Percentiles rank a stretch among this genome's conserved stretches.
These are phyloP conservation scores for Bungarus multicinctus DNA, from an alignment of 2,113 vertebrate genomes.

Conservation along the genomic window DNA sequence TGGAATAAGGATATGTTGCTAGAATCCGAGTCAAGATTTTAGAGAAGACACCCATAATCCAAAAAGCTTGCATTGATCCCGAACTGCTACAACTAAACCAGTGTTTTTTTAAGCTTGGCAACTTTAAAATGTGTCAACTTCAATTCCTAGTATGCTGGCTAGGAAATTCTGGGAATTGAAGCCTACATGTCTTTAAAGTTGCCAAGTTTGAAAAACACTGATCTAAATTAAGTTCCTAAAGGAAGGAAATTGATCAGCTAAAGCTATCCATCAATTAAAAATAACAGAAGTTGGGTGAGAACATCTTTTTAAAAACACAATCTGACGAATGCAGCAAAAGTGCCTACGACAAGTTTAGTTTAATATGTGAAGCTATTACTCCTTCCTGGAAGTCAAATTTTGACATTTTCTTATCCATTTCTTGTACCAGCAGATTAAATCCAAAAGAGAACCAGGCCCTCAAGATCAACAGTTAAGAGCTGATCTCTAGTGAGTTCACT, in stretches of 20 bases:
- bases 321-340: background rate
- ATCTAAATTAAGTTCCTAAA: background rate
- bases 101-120: background rate
- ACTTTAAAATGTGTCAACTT: background rate
- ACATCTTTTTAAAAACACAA: background rate
- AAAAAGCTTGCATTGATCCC: background rate
- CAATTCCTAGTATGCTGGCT: background rate
- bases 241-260: background rate
- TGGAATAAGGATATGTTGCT: background rate
- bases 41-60: background rate
- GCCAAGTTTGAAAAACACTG: background rate
- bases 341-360: background rate
- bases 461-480: background rate
- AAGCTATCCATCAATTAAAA: background rate
- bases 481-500: background rate
- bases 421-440: background rate
- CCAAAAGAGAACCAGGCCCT: background rate
- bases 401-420: background rate
- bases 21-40: background rate
- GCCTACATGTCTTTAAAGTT: background rate
- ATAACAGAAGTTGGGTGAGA: background rate
- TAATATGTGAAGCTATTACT: background rate
- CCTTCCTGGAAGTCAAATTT: background rate
- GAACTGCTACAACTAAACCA: background rate
- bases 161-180: background rate